phyloP scores from a whole-genome alignment of 2,797 vertebrate species.

The Poeciliopsis presidionis region DNA sequence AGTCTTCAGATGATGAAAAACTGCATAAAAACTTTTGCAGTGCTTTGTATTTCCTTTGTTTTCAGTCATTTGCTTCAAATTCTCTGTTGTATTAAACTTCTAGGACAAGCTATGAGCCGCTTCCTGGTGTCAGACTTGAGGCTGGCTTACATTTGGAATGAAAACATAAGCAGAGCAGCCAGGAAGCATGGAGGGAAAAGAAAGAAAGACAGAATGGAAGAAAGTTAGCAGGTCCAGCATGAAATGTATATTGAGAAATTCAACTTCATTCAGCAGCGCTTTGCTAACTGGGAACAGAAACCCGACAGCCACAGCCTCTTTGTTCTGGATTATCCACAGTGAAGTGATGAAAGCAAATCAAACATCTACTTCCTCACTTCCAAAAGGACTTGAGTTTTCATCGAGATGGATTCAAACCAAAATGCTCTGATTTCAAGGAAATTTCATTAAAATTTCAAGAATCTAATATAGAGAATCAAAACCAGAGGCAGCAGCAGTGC shows the following conservation, averaged over 20 bases:
- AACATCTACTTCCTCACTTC: constrained; percentile 40
- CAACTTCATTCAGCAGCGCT: background rate
- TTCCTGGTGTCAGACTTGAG: constrained; percentile 2
- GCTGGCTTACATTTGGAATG: constrained; percentile 23
- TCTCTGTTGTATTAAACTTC: constrained; percentile 8
- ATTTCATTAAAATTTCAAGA: constrained; percentile 47
- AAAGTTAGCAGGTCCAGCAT: background rate
- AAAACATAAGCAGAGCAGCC: constrained; percentile 20
- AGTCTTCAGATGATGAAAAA: background rate
- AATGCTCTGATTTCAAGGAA: constrained; percentile 18
- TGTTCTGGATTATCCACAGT: constrained; percentile 32
- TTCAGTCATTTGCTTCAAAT: constrained; percentile 5
- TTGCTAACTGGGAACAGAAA: constrained; percentile 15
- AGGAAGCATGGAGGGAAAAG: constrained; percentile 20
- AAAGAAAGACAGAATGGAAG: constrained; percentile 2
- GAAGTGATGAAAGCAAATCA: constrained; percentile 62
- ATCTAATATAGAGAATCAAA: constrained; percentile 61
- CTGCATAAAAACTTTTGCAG: background rate
- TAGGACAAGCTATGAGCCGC: background rate
- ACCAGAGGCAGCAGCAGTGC: constrained; percentile 45
- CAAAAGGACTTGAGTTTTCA: background rate
- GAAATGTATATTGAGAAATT: background rate
- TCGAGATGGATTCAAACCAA: background rate
- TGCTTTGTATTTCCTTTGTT: background rate
- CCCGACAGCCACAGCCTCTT: constrained; percentile 58